A percentile compares a stretch with the other conserved stretches of the same genome.
These are phyloP conservation scores for Telmatochromis brichardi DNA, from an alignment of 2,113 vertebrate species.

Conservation along the genomic window DNA sequence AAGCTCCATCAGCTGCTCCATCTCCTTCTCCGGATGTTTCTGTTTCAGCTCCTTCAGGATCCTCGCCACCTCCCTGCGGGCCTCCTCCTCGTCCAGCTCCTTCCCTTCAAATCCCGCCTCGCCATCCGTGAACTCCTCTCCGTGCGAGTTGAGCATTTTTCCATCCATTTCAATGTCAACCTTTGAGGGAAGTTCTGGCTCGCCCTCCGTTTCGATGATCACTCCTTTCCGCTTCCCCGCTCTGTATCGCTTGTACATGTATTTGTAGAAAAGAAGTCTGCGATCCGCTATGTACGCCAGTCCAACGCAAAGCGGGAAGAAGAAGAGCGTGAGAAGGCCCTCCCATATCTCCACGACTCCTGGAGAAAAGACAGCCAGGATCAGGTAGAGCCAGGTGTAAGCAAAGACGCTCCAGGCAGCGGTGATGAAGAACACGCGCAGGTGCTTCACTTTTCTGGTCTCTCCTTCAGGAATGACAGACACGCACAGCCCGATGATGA, in stretches of 20 bases:
- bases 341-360: constrained; percentile 95
- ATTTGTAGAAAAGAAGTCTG: constrained; percentile 94
- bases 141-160: constrained; percentile 79
- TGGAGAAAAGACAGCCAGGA: constrained; percentile 88
- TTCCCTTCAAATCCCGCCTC: constrained; percentile 72
- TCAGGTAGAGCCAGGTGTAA: constrained; percentile 95
- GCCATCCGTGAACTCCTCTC: constrained; percentile 79
- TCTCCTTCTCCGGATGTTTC: constrained; percentile 91
- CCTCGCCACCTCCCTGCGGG: constrained; percentile 82
- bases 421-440: constrained; percentile 94
- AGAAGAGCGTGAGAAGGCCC: constrained; percentile 90
- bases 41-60: constrained; percentile 92
- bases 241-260: constrained; percentile 88
- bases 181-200: constrained; percentile 79
- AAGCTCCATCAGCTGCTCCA: constrained; percentile 86
- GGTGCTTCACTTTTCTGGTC: constrained; percentile 88
- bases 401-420: constrained; percentile 96
- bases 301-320: constrained; percentile 91
- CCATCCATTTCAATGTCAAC: constrained; percentile 88
- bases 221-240: constrained; percentile 86
- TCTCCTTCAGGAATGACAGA: constrained; percentile 92
- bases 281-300: constrained; percentile 94
- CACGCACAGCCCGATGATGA: constrained; percentile 94
- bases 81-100: constrained; percentile 85
- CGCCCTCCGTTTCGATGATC: constrained; percentile 93